A percentile compares a stretch with the other conserved stretches of the same genome.
Evolutionary conservation across 92 coral and sea anemone genomes (phyloP).

Genomic region (Phenganax marumi): DNA sequence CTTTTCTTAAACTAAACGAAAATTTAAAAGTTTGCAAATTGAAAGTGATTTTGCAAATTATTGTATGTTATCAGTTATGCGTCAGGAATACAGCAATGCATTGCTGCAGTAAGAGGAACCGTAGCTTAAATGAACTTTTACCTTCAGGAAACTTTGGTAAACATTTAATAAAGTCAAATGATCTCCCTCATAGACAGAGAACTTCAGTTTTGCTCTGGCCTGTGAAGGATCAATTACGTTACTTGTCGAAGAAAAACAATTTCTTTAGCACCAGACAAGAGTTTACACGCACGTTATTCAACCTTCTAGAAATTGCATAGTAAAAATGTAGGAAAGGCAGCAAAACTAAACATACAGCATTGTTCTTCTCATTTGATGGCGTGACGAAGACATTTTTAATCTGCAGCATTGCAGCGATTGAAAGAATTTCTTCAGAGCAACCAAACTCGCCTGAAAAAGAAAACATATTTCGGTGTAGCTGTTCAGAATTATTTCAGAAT

Average conservation of each 20-base stretch:
- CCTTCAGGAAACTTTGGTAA: slow-evolving; percentile 78
- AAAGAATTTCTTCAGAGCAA: slow-evolving; percentile 90
- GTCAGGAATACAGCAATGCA: no score
- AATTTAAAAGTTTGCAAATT: not conserved
- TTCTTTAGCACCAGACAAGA: not conserved
- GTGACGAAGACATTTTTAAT: slow-evolving; percentile 83
- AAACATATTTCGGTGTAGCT: not conserved
- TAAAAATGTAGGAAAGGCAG: not conserved
- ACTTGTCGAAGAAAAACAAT: not conserved
- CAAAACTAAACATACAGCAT: slow-evolving; percentile 59
- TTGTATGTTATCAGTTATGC: no score
- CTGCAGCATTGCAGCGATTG: slow-evolving; percentile 97
- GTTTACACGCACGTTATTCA: not conserved
- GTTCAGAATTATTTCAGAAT: not conserved
- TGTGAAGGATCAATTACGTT: not conserved
- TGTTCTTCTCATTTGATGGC: slow-evolving; percentile 86
- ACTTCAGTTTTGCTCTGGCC: slow-evolving; percentile 83
- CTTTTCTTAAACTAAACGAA: slow-evolving; percentile 70
- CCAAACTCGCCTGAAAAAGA: slow-evolving; percentile 72
- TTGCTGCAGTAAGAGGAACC: not conserved
- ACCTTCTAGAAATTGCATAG: not conserved
- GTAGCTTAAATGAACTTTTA: slow-evolving; percentile 13
- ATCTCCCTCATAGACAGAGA: slow-evolving; percentile 93
- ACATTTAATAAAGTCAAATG: slow-evolving; percentile 84
- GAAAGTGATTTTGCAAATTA: not conserved